Evolutionary conservation across 2,888 invertebrate species (phyloP).

Genomic region (Candidula unifasciata): DNA sequence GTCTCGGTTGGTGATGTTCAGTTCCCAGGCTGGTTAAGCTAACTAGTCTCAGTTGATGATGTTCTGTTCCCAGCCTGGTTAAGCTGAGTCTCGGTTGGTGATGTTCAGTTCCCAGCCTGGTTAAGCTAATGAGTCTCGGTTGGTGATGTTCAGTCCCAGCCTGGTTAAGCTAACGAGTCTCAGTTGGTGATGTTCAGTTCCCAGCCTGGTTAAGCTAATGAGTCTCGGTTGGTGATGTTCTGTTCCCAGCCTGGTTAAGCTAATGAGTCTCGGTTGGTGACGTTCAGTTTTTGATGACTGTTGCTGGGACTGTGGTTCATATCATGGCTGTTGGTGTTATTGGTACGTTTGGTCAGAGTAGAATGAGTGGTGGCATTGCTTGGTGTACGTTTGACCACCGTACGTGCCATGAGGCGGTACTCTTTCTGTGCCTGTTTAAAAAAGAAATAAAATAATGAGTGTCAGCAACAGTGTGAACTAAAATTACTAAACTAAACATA

Average conservation of each 20-base stretch:
- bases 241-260: neutral
- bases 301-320: constrained; percentile 29
- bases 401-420: constrained; percentile 47
- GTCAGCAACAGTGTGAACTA: neutral
- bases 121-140: too few species aligned
- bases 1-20: too few species aligned
- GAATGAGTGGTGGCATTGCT: constrained; percentile 28
- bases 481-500: neutral
- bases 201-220: too few species aligned
- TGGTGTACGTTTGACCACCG: constrained; percentile 38
- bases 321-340: constrained; percentile 37
- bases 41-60: too few species aligned
- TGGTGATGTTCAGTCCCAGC: too few species aligned
- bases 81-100: too few species aligned
- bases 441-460: neutral
- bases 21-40: too few species aligned
- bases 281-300: constrained; percentile 37
- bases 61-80: too few species aligned
- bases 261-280: constrained; percentile 26
- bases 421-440: constrained; percentile 54
- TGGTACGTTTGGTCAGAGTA: constrained; percentile 28
- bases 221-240: too few species aligned
- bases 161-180: too few species aligned
- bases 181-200: too few species aligned
- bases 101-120: too few species aligned